Evolutionary conservation across 2,797 vertebrate genomes (phyloP), one percentile per base, ranked within the genome.

Genomic region (Myotis findleyi): DNA sequence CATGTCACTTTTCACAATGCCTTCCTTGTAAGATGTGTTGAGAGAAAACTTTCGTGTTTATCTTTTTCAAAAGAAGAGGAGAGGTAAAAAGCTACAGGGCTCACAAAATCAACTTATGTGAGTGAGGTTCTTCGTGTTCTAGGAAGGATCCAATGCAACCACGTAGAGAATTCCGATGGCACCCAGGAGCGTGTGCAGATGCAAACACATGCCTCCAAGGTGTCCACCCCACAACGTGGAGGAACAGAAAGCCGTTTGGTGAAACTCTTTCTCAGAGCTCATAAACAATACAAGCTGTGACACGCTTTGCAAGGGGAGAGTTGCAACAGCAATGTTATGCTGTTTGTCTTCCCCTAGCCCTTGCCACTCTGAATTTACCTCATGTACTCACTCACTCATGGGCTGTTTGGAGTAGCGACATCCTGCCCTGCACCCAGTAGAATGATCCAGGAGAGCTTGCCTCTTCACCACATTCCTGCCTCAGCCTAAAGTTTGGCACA

Each of bases 401-500:
- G 25, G 13, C 33, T 13, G 7, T 13, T 73, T 7, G 10, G 57
- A 49, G 10, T 27, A 27, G 21, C 0, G 13, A 10, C 30, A 3
- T 9, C 38, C 18, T 62, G 2, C 62, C 25, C 13, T 2, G 2
- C 12, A 2, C 30, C 12, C 2, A 27, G 44, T 18, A 17, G 27
- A 64, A 5, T 2, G 1, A 13, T 25, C 6, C 59, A 38, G 66
- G 38, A 38, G 38, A 82, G 20, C 20, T 51, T 2, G 6, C 21
- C 11, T 53, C 2, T 17, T 17, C 1, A 5, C 0, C 6, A 0
- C 3, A 0, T 12, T 14, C 30, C 41, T 7, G 9, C 49, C 8
- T 53, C 14, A 25, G 4, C 51, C 33, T n/a, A 4, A 47, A 47
- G 33, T 27, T 36, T 9, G 30, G 30, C 7, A 23, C 18, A 1